phyloP scores from a whole-genome alignment of 2,888 invertebrate genomes.

The Leptopilina drosophilae region DNA sequence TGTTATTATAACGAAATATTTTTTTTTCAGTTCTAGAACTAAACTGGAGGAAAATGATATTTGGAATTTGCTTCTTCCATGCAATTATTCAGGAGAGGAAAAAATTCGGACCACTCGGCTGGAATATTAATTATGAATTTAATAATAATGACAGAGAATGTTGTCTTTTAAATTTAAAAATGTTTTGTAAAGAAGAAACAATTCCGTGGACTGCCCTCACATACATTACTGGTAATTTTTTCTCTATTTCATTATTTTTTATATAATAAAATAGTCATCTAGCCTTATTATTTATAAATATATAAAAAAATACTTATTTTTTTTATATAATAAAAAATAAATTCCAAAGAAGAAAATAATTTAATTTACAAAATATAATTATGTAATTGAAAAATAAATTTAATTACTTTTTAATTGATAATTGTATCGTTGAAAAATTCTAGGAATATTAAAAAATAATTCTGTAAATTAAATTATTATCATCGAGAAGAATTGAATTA shows the following conservation, averaged over 20 bases:
- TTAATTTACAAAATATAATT: too few relatives aligned
- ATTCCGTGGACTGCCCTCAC: constrained; percentile 95
- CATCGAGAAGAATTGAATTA: too few relatives aligned
- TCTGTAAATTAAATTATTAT: too few relatives aligned
- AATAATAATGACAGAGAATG: constrained; percentile 95
- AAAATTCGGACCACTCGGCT: constrained; percentile 94
- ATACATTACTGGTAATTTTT: constrained; percentile 86
- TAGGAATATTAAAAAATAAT: too few relatives aligned
- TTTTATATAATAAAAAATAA: too few relatives aligned
- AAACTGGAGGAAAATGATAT: constrained; percentile 87
- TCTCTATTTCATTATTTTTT: background rate
- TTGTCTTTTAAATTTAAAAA: constrained; percentile 89
- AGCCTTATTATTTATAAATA: too few relatives aligned
- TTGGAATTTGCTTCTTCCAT: constrained; percentile 94
- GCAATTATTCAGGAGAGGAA: constrained; percentile 94
- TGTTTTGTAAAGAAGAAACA: constrained; percentile 84
- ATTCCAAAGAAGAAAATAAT: too few relatives aligned
- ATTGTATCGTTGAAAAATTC: too few relatives aligned
- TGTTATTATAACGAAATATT: background rate
- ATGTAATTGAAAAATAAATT: too few relatives aligned
- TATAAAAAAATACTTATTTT: too few relatives aligned
- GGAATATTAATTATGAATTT: constrained; percentile 96
- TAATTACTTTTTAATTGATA: too few relatives aligned
- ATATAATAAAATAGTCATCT: too few relatives aligned
- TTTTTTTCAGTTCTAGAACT: constrained; percentile 79